Evolutionary conservation across 2,888 invertebrate species (phyloP).

Genomic region (Synergus itoensis): DNA sequence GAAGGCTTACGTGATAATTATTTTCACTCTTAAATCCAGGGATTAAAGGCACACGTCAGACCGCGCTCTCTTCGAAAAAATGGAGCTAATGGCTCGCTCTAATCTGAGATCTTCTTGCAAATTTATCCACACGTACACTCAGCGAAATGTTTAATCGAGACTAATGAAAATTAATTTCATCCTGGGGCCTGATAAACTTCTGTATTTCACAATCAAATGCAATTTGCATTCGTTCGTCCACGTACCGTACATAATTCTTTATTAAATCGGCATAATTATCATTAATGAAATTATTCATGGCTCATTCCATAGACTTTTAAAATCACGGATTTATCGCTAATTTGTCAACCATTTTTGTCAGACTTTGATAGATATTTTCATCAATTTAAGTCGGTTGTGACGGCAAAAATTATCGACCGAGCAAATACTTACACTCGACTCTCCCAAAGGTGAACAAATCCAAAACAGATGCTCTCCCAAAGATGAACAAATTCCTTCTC

Average conservation of each 20-base stretch:
- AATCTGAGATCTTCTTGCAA: conserved; percentile 26
- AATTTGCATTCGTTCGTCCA: not conserved
- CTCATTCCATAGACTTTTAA: not conserved
- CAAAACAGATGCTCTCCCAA: no score
- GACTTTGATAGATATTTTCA: no score
- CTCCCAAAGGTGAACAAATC: no score
- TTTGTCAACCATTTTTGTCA: no score
- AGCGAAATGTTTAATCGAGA: conserved; percentile 25
- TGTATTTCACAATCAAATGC: not conserved
- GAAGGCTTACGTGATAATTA: conserved; percentile 45
- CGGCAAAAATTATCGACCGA: no score
- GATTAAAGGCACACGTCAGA: conserved; percentile 39
- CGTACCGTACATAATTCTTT: not conserved
- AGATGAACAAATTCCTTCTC: no score
- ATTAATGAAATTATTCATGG: not conserved
- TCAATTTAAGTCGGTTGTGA: no score
- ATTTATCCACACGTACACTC: conserved; percentile 23
- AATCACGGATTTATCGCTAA: not conserved
- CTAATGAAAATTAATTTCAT: conserved; percentile 26
- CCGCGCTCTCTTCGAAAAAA: conserved; percentile 12
- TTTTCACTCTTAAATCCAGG: conserved; percentile 43
- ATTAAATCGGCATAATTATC: not conserved
- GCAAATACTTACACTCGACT: no score
- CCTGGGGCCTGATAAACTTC: not conserved
- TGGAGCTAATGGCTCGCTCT: conserved; percentile 19